Conservation (phyloP, 2,888 invertebrate species). For the Clostera curtula region DNA sequence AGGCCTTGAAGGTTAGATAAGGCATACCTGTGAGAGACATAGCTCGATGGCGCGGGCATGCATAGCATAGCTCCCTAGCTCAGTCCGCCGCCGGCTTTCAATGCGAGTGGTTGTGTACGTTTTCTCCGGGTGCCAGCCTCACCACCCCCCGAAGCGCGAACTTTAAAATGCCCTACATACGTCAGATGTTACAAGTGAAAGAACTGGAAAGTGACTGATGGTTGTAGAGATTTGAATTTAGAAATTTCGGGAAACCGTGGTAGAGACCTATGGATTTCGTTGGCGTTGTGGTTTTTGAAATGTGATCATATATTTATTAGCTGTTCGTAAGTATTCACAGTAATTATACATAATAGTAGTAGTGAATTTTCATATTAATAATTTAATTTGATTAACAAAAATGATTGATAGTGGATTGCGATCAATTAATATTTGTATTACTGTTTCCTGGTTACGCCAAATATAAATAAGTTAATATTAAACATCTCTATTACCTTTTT, state of each 20-base stretch:
- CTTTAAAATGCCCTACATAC: slow-evolving; percentile 51
- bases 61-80: slow-evolving; percentile 21
- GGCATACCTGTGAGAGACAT: slow-evolving; percentile 40
- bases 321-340: slow-evolving; percentile 34
- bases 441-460: no score
- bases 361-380: slow-evolving; percentile 4
- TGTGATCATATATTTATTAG: slow-evolving; percentile 48
- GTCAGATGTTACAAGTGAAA: slow-evolving; percentile 31
- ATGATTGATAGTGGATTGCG: slow-evolving; percentile 3
- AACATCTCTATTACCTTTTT: no score
- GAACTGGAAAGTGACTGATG: slow-evolving; percentile 47
- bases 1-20: slow-evolving; percentile 27
- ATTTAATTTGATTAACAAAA: slow-evolving; percentile 2
- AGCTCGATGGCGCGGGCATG: slow-evolving; percentile 23
- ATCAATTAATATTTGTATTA: neutral
- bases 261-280: slow-evolving; percentile 51
- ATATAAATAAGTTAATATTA: no score
- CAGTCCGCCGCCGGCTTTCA: slow-evolving; percentile 42
- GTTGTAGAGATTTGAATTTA: slow-evolving; percentile 25
- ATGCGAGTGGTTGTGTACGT: slow-evolving; percentile 28
- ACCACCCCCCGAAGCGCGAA: slow-evolving; percentile 35
- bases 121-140: slow-evolving; percentile 15
- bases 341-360: slow-evolving; percentile 2
- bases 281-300: slow-evolving; percentile 52
- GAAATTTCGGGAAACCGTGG: no score